These are phyloP conservation scores for Drosophila varians DNA, from an alignment of 1,140 invertebrate genomes.

Conservation along the genomic window DNA sequence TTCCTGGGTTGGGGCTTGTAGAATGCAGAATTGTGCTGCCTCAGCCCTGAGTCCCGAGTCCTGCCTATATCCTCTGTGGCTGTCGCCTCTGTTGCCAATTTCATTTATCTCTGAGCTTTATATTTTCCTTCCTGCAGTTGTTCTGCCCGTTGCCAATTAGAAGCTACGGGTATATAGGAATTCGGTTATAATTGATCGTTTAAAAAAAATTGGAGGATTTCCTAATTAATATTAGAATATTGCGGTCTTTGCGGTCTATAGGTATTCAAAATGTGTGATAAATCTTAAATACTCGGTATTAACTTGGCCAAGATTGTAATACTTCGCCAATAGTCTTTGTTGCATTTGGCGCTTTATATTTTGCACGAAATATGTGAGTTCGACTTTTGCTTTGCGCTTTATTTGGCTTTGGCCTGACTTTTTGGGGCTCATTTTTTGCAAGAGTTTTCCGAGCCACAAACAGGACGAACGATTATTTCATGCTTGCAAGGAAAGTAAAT, in stretches of 20 bases:
- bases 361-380: conserved; percentile 14
- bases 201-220: no score
- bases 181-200: background rate
- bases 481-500: conserved; percentile 80
- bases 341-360: background rate
- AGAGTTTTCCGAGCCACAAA: conserved; percentile 41
- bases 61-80: conserved; percentile 36
- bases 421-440: conserved; percentile 49
- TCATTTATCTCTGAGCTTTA: conserved; percentile 78
- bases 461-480: conserved; percentile 74
- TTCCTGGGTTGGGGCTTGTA: conserved; percentile 21
- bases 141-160: conserved; percentile 2
- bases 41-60: background rate
- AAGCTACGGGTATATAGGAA: background rate
- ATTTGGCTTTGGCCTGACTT: conserved; percentile 48
- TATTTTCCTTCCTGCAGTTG: conserved; percentile 37
- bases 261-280: background rate
- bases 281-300: background rate
- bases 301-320: background rate
- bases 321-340: background rate
- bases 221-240: no score
- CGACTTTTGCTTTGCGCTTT: conserved; percentile 23
- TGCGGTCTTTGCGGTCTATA: no score
- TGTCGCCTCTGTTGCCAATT: conserved; percentile 68
- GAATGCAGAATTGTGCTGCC: conserved; percentile 6